Evolutionary conservation across 2,888 invertebrate species (phyloP).

Genomic region (Athalia cordata): DNA sequence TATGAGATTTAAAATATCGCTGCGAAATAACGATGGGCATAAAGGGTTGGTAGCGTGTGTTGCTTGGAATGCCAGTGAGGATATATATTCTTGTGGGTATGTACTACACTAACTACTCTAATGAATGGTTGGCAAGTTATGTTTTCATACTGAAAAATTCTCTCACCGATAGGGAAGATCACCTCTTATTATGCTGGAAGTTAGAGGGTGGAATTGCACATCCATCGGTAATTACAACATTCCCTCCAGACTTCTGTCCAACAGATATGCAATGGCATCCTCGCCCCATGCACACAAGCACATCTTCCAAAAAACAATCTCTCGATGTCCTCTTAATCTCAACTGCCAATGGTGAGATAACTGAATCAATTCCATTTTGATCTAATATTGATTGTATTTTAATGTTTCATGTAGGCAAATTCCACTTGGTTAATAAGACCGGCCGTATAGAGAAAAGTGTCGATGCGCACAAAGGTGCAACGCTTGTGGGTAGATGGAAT

Average conservation of each 20-base stretch:
- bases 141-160: background rate
- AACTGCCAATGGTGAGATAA: slow-evolving; percentile 85
- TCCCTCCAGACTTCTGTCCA: slow-evolving; percentile 90
- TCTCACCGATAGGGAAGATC: slow-evolving; percentile 87
- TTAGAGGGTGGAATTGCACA: slow-evolving; percentile 82
- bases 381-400: slow-evolving; percentile 44
- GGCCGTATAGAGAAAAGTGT: slow-evolving; percentile 95
- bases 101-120: slow-evolving; percentile 40
- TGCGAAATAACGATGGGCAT: slow-evolving; percentile 85
- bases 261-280: slow-evolving; percentile 94
- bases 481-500: slow-evolving; percentile 93
- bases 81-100: slow-evolving; percentile 93
- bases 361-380: background rate
- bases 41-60: slow-evolving; percentile 90
- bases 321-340: slow-evolving; percentile 90
- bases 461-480: slow-evolving; percentile 94
- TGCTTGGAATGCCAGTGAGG: slow-evolving; percentile 95
- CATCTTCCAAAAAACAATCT: slow-evolving; percentile 76
- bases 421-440: slow-evolving; percentile 90
- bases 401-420: slow-evolving; percentile 77
- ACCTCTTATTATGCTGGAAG: slow-evolving; percentile 92
- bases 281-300: slow-evolving; percentile 75
- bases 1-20: slow-evolving; percentile 90
- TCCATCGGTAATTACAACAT: slow-evolving; percentile 84
- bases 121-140: slow-evolving; percentile 38